Evolutionary conservation across 2,113 vertebrate species (phyloP).

Genomic region (Sclerurus mexicanus): DNA sequence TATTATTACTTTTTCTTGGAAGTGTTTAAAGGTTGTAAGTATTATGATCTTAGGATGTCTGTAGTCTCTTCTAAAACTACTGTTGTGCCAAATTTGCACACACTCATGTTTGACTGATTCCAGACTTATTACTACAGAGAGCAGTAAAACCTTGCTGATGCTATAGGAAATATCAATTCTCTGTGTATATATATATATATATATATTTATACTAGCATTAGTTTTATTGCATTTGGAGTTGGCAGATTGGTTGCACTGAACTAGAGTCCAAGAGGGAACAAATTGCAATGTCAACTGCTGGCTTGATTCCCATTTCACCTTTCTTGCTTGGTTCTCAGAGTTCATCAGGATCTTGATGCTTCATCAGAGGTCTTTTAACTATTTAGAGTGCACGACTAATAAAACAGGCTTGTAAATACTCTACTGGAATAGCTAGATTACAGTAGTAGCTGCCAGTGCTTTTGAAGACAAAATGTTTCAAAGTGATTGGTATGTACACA

Average conservation of each 20-base stretch:
- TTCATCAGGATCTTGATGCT: background rate
- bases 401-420: background rate
- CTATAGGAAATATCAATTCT: background rate
- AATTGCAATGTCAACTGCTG: background rate
- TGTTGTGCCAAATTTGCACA: background rate
- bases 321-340: background rate
- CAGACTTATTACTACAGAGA: constrained; percentile 10
- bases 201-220: background rate
- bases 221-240: background rate
- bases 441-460: background rate
- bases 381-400: background rate
- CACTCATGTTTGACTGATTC: background rate
- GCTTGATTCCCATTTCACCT: background rate
- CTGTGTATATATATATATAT: background rate
- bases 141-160: background rate
- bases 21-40: constrained; percentile 3
- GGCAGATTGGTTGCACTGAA: background rate
- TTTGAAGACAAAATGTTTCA: background rate
- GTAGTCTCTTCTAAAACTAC: background rate
- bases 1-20: constrained; percentile 43
- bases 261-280: background rate
- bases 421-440: background rate
- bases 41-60: background rate
- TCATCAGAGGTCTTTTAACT: background rate
- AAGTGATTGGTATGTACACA: background rate